A percentile compares a stretch with the other conserved stretches of the same genome.
Conservation (phyloP, 1,140 invertebrate species). For the Whitmania pigra region DNA sequence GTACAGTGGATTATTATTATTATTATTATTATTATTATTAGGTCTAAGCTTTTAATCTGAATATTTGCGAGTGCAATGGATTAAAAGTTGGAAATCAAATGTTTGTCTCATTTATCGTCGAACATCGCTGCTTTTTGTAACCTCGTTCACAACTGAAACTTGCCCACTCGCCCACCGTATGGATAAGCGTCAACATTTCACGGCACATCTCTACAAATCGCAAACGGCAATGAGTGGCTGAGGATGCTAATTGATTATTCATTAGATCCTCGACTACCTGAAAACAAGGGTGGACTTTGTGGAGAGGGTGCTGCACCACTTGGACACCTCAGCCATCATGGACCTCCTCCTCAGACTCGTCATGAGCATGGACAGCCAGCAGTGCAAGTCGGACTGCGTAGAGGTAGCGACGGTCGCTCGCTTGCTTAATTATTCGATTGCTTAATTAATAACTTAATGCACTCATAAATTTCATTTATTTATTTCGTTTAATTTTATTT, state of each 20-base stretch:
- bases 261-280: constrained; percentile 79
- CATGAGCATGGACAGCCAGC: constrained; percentile 65
- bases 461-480: not conserved
- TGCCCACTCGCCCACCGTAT: no score
- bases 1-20: not conserved
- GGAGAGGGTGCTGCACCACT: constrained; percentile 67
- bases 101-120: no score
- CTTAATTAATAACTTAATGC: not conserved
- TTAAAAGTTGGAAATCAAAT: no score
- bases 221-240: no score
- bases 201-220: no score
- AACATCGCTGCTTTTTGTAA: no score
- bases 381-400: constrained; percentile 65
- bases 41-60: no score
- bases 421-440: not conserved
- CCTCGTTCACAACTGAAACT: no score
- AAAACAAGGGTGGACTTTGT: constrained; percentile 73
- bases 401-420: constrained; percentile 49
- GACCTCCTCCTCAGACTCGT: constrained; percentile 78
- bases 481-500: not conserved
- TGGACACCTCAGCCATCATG: constrained; percentile 86
- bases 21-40: not conserved
- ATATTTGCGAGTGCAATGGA: not conserved
- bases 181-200: no score
- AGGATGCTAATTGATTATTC: constrained; percentile 36